Conservation (phyloP, 2,888 invertebrate genomes). For the Caenorhabditis auriculariae region DNA sequence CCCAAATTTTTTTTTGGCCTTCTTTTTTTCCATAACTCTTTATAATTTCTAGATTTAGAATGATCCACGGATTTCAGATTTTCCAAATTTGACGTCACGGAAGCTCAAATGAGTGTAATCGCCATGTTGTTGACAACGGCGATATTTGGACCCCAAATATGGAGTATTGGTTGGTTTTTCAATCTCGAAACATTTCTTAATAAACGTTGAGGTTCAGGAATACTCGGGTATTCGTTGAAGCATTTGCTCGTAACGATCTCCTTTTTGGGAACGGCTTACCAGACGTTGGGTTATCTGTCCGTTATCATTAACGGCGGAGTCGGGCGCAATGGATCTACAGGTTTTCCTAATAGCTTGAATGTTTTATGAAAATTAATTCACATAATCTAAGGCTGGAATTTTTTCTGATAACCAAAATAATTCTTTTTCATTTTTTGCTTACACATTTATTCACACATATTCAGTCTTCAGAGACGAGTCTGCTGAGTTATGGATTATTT, state of each 20-base stretch:
- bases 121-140: conserved; percentile 82
- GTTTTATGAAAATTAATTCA: too few relatives aligned
- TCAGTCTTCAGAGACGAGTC: too few relatives aligned
- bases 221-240: conserved; percentile 43
- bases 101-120: conserved; percentile 92
- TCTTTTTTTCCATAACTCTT: too few relatives aligned
- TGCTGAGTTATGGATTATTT: too few relatives aligned
- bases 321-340: conserved; percentile 97
- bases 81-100: conserved; percentile 80
- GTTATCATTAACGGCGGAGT: conserved; percentile 77
- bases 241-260: conserved; percentile 54
- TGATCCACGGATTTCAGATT: conserved; percentile 65
- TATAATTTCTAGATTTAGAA: conserved; percentile 69
- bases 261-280: conserved; percentile 43
- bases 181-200: neutral
- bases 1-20: too few relatives aligned
- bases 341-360: too few relatives aligned
- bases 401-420: too few relatives aligned
- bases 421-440: too few relatives aligned
- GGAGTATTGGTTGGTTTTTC: conserved; percentile 70
- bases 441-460: too few relatives aligned
- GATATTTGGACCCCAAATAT: conserved; percentile 81
- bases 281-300: conserved; percentile 58
- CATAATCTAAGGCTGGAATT: too few relatives aligned
- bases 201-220: conserved; percentile 1